phyloP scores from a whole-genome alignment of 2,113 vertebrate genomes.

The Butorides virescens region DNA sequence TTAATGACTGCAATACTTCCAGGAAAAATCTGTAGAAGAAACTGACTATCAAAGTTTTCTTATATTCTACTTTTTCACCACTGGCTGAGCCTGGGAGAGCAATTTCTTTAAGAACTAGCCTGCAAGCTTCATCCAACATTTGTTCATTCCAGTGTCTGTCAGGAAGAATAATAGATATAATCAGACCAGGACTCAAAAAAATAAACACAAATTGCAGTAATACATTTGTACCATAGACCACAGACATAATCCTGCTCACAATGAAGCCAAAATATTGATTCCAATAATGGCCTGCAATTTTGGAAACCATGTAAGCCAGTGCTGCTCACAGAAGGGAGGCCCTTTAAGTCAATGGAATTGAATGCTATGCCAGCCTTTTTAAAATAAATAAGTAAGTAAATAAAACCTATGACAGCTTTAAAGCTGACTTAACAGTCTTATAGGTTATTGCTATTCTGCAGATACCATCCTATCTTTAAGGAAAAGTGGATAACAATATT shows the following conservation, averaged over 20 bases:
- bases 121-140: slow-evolving; percentile 80
- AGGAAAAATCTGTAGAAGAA: slow-evolving; percentile 91
- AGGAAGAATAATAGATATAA: neutral
- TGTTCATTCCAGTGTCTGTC: slow-evolving; percentile 80
- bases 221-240: neutral
- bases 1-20: slow-evolving; percentile 77
- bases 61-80: slow-evolving; percentile 81
- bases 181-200: neutral
- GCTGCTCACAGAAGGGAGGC: neutral
- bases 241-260: neutral
- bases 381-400: neutral
- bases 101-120: slow-evolving; percentile 82
- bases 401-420: neutral
- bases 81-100: slow-evolving; percentile 64
- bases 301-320: neutral
- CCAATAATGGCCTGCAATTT: neutral
- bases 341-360: neutral
- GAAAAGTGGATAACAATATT: neutral
- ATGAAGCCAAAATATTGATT: neutral
- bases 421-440: neutral
- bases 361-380: neutral
- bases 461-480: neutral
- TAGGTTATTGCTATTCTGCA: neutral
- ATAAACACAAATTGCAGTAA: neutral
- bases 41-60: slow-evolving; percentile 82